phyloP scores from a whole-genome alignment of 2,797 vertebrate genomes.

The Vultur gryphus region DNA sequence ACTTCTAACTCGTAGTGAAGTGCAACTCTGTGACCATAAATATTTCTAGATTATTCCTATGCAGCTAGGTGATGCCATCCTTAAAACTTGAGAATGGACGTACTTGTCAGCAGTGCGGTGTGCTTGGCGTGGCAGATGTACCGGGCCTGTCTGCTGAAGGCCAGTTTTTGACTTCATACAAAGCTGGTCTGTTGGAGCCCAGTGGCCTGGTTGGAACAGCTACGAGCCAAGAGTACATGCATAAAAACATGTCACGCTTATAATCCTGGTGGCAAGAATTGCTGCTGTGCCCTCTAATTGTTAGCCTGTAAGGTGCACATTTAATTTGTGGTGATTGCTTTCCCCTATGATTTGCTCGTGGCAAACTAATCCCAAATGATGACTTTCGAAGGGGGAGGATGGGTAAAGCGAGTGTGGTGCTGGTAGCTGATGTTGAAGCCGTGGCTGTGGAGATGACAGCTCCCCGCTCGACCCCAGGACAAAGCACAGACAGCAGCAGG shows the following conservation, averaged over 20 bases:
- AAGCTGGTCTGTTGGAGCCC: neutral
- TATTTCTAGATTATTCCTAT: neutral
- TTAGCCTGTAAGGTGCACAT: neutral
- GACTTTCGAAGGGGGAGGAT: neutral
- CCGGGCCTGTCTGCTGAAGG: neutral
- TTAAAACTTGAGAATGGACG: neutral
- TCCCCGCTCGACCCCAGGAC: neutral
- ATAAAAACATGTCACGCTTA: neutral
- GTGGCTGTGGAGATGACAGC: neutral
- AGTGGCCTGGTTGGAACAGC: neutral
- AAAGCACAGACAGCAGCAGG: neutral
- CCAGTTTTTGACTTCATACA: neutral
- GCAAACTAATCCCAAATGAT: neutral
- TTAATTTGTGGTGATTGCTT: neutral
- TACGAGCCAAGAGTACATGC: neutral
- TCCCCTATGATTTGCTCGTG: neutral
- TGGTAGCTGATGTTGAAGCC: neutral
- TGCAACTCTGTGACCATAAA: neutral
- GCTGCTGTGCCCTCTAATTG: neutral
- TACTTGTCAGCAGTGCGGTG: neutral
- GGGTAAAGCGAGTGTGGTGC: neutral
- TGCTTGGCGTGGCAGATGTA: neutral
- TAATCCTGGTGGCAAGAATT: neutral
- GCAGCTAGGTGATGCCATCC: neutral
- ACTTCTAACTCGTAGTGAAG: neutral